These are phyloP conservation scores for Diarsia rubi DNA, from an alignment of 2,888 invertebrate species.

Conservation along the genomic window DNA sequence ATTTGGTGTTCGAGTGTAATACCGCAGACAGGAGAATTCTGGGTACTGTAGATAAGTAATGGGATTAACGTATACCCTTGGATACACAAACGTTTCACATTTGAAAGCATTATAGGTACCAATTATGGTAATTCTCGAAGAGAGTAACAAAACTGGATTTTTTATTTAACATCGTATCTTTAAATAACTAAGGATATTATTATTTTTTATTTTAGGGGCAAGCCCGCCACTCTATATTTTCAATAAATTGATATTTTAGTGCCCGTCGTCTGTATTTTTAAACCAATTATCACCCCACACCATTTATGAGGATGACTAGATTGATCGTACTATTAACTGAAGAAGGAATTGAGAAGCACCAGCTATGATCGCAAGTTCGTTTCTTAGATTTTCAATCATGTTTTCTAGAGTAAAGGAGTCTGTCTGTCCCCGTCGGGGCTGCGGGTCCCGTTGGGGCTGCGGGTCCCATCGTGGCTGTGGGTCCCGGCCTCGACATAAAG, in stretches of 20 bases:
- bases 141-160: conserved; percentile 27
- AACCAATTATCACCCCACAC: not conserved
- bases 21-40: conserved; percentile 57
- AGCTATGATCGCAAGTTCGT: not conserved
- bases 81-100: conserved; percentile 59
- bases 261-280: not conserved
- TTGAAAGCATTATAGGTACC: conserved; percentile 48
- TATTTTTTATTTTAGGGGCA: no score
- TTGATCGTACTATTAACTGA: not conserved
- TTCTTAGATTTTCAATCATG: not conserved
- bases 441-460: no score
- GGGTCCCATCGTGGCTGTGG: no score
- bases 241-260: not conserved
- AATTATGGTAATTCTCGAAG: conserved; percentile 57
- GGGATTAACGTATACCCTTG: conserved; percentile 56
- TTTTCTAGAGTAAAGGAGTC: not conserved
- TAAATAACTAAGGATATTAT: conserved; percentile 4
- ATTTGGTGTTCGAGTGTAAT: conserved; percentile 57
- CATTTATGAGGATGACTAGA: not conserved
- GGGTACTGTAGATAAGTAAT: conserved; percentile 58
- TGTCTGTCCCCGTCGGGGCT: no score
- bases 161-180: conserved; percentile 24
- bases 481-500: no score
- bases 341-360: not conserved
- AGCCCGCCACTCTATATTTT: no score